A percentile compares a stretch with the other conserved stretches of the same genome.
These are phyloP conservation scores for Nasua narica DNA, from an alignment of 2,797 vertebrate species.

Conservation along the genomic window DNA sequence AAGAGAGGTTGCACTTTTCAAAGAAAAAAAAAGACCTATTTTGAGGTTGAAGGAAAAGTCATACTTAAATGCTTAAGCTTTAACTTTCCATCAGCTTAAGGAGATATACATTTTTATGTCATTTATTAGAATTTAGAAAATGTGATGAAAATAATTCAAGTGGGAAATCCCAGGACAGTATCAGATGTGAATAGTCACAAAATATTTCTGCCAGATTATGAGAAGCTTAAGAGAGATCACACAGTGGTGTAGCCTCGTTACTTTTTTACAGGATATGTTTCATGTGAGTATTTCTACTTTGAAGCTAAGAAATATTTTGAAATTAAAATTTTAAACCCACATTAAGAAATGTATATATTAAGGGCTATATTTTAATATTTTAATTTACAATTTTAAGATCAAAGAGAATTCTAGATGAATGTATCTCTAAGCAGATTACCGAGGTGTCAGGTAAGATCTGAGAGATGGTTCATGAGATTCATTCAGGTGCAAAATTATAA, in stretches of 20 bases:
- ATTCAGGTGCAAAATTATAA: background rate
- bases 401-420: background rate
- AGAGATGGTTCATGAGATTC: background rate
- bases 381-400: background rate
- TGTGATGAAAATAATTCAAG: background rate
- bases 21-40: background rate
- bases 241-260: background rate
- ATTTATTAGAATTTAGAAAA: slow-evolving; percentile 19
- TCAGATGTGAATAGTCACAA: background rate
- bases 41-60: slow-evolving; percentile 8
- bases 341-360: background rate
- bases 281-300: background rate
- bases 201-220: background rate
- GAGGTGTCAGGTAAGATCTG: background rate
- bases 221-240: background rate
- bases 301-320: slow-evolving; percentile 32
- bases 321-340: background rate
- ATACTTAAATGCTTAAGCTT: background rate
- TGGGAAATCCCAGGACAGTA: background rate
- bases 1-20: background rate
- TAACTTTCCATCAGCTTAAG: background rate
- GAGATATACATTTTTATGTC: background rate
- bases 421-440: background rate
- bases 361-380: background rate
- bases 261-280: slow-evolving; percentile 13